phyloP scores from a whole-genome alignment of 1,140 invertebrate species.

The Episyrphus balteatus region DNA sequence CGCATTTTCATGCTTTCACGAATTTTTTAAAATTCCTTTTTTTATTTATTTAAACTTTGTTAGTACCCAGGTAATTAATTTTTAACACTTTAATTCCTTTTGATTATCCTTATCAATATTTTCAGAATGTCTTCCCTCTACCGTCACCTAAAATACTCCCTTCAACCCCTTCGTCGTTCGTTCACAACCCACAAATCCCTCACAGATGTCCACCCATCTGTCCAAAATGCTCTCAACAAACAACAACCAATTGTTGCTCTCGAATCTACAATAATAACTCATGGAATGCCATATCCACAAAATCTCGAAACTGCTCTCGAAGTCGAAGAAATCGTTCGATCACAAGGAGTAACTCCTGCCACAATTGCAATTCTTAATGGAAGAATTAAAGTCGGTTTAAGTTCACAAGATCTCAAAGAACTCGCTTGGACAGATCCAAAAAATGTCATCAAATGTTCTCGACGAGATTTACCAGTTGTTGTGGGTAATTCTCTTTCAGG shows the following conservation, averaged over 20 bases:
- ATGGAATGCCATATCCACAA: constrained; percentile 92
- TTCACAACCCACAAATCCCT: no score
- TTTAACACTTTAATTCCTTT: no score
- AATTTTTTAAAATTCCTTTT: no score
- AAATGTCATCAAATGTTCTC: constrained; percentile 60
- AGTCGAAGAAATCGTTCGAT: constrained; percentile 68
- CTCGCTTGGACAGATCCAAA: constrained; percentile 41
- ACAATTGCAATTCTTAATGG: constrained; percentile 86
- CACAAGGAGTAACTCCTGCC: constrained; percentile 79
- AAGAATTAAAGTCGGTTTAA: constrained; percentile 69
- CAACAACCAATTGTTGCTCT: constrained; percentile 64
- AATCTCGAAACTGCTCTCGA: constrained; percentile 78
- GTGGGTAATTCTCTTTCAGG: constrained; percentile 64
- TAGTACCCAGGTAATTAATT: no score
- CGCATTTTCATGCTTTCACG: no score
- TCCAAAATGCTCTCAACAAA: constrained; percentile 16
- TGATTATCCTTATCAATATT: no score
- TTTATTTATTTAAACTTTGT: no score
- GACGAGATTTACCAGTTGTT: constrained; percentile 73
- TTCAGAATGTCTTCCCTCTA: no score
- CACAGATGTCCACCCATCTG: constrained; percentile 18
- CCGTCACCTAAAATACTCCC: no score
- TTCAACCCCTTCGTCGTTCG: no score
- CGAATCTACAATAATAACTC: constrained; percentile 96
- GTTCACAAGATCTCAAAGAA: constrained; percentile 47